These are phyloP conservation scores for Lithophane socia DNA, from an alignment of 2,888 invertebrate genomes.

Conservation along the genomic window DNA sequence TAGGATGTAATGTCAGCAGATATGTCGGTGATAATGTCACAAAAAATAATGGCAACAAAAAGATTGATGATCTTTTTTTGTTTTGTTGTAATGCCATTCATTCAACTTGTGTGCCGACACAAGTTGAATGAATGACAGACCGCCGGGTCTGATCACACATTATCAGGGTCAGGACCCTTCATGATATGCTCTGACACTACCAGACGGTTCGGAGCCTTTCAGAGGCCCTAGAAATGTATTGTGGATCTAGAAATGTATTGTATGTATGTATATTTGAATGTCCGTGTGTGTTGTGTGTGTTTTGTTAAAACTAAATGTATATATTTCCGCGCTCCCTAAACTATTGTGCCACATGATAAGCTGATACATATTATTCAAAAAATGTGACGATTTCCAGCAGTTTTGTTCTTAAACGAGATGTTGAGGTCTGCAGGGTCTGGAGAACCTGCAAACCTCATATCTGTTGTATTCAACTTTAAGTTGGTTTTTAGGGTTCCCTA, in stretches of 20 bases:
- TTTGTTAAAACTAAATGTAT: background rate
- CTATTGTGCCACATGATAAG: background rate
- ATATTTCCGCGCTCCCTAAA: background rate
- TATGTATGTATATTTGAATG: background rate
- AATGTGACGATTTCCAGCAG: background rate
- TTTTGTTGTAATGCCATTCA: background rate
- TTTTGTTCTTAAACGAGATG: background rate
- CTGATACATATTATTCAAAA: background rate
- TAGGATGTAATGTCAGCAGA: background rate
- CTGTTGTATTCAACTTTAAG: background rate
- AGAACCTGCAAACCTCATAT: background rate
- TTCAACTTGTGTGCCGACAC: background rate
- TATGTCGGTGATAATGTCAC: slow-evolving; percentile 3
- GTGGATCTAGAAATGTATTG: too few relatives aligned
- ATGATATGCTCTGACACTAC: background rate
- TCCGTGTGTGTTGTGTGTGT: too few relatives aligned
- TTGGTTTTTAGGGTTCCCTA: background rate
- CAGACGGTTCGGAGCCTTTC: background rate
- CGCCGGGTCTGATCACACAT: background rate
- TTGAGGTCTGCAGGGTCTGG: background rate
- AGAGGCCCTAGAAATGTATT: too few relatives aligned
- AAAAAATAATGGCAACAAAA: background rate
- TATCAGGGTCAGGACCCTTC: background rate
- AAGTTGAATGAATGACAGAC: too few relatives aligned
- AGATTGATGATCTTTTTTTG: slow-evolving; percentile 3